Conservation (phyloP, 1,140 invertebrate genomes). For the Drosophila bocqueti region DNA sequence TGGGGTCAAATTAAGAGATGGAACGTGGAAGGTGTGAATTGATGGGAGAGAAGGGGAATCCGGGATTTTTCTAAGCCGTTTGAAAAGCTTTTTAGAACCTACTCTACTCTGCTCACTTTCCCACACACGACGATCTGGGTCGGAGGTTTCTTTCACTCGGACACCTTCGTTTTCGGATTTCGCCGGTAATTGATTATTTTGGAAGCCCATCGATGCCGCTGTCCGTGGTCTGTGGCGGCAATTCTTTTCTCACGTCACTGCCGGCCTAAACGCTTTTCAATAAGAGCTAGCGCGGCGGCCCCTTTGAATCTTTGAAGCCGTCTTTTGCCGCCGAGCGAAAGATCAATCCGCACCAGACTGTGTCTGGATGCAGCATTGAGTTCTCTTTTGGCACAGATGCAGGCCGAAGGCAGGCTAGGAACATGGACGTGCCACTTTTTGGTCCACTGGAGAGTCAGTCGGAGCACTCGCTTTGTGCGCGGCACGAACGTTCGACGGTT, state of each 20-base stretch:
- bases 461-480: constrained; percentile 45
- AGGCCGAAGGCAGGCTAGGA: constrained; percentile 20
- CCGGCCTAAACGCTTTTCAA: constrained; percentile 52
- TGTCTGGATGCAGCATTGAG: constrained; percentile 13
- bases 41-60: background rate
- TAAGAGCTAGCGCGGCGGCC: constrained; percentile 18
- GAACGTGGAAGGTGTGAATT: constrained; percentile 25
- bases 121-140: constrained; percentile 50
- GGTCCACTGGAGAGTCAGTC: constrained; percentile 31
- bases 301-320: constrained; percentile 40
- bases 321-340: constrained; percentile 30
- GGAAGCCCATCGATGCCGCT: constrained; percentile 43
- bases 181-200: constrained; percentile 58
- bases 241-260: constrained; percentile 61
- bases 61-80: constrained; percentile 9
- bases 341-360: constrained; percentile 44
- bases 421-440: constrained; percentile 59
- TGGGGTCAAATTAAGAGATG: constrained; percentile 24
- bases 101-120: constrained; percentile 25
- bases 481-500: constrained; percentile 46
- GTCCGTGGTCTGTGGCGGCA: constrained; percentile 20
- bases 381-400: constrained; percentile 60
- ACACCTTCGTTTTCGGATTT: constrained; percentile 42
- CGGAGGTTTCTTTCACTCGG: constrained; percentile 31
- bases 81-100: constrained; percentile 47